These are phyloP conservation scores for Ibycter americanus DNA, from an alignment of 2,797 vertebrate genomes.

Conservation along the genomic window DNA sequence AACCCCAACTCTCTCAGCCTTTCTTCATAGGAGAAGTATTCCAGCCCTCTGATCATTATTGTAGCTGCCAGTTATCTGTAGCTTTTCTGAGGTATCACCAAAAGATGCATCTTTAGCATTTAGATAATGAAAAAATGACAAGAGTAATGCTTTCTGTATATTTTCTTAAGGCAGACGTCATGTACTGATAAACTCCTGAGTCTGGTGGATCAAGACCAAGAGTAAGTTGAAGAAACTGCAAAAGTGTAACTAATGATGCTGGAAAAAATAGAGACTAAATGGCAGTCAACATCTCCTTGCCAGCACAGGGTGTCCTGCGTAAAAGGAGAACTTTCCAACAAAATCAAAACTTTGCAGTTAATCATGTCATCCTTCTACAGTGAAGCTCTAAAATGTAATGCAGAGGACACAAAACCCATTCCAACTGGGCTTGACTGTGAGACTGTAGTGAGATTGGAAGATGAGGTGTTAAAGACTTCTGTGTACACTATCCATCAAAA, in stretches of 20 bases:
- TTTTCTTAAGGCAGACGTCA: background rate
- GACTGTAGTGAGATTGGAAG: background rate
- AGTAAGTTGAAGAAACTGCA: background rate
- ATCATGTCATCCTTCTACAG: background rate
- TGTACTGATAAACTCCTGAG: background rate
- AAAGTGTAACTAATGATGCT: background rate
- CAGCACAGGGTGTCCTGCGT: background rate
- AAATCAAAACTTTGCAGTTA: background rate
- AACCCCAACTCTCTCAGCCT: background rate
- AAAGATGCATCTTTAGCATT: background rate
- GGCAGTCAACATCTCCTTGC: background rate
- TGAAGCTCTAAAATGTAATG: background rate
- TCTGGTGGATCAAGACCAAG: background rate
- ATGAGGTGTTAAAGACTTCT: background rate
- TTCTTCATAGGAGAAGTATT: background rate
- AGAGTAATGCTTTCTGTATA: background rate
- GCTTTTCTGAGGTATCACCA: background rate
- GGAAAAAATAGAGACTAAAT: background rate
- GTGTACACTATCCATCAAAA: background rate
- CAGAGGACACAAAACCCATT: background rate
- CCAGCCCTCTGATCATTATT: background rate
- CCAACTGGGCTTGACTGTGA: background rate
- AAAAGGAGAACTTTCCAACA: background rate
- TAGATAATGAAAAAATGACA: background rate
- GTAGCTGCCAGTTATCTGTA: background rate